Conservation (phyloP, 2,797 vertebrate species). For the Catamblyrhynchus diadema region DNA sequence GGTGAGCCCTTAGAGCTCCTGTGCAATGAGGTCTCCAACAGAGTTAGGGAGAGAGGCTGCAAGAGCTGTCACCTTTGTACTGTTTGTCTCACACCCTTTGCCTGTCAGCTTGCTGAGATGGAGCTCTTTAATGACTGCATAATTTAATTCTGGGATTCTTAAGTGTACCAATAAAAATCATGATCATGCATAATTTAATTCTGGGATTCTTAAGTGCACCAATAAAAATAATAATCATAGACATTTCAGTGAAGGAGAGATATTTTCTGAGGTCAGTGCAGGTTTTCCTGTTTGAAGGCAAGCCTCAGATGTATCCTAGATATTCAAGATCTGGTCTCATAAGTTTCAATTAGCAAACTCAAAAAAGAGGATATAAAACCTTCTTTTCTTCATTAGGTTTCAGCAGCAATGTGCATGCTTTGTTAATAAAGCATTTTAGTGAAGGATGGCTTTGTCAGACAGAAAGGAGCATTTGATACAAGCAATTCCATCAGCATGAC, state of each 20-base stretch:
- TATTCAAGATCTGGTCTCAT: neutral
- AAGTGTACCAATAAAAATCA: neutral
- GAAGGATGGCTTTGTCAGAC: neutral
- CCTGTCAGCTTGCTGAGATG: neutral
- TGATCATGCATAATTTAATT: neutral
- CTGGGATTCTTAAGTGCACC: neutral
- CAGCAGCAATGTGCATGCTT: neutral
- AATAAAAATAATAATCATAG: neutral
- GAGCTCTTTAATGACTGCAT: neutral
- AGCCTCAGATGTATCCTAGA: neutral
- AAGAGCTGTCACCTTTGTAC: neutral
- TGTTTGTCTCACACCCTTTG: neutral
- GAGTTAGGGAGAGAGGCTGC: neutral
- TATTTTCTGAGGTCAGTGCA: neutral
- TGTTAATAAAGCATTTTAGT: neutral
- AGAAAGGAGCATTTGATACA: neutral
- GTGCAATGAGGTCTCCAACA: neutral
- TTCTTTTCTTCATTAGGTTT: neutral
- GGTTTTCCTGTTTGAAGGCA: neutral
- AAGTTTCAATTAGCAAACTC: neutral
- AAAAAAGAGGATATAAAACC: neutral
- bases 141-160: neutral
- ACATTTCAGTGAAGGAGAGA: neutral
- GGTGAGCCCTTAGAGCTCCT: neutral
- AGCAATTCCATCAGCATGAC: neutral